Evolutionary conservation across 2,797 vertebrate species (phyloP).

Genomic region (Fistularia commersonii): DNA sequence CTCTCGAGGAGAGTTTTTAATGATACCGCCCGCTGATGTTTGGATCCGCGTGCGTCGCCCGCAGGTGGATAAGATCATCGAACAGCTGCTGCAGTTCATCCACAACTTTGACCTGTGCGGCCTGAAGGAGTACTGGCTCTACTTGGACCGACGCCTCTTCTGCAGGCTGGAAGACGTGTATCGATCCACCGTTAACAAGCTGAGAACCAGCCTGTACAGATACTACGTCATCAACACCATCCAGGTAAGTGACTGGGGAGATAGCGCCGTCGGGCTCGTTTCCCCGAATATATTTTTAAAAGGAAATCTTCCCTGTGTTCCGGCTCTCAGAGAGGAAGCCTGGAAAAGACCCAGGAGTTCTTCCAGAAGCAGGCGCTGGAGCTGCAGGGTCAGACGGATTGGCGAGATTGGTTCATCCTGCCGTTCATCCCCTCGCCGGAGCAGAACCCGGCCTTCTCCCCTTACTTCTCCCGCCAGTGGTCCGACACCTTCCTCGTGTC

Average conservation of each 20-base stretch:
- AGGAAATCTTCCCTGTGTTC: too few relatives aligned
- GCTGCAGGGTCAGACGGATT: conserved; percentile 90
- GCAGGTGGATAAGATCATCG: conserved; percentile 96
- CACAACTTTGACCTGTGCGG: conserved; percentile 85
- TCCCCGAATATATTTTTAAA: too few relatives aligned
- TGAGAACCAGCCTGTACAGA: conserved; percentile 91
- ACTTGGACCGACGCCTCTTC: conserved; percentile 89
- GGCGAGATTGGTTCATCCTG: conserved; percentile 96
- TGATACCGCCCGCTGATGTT: too few relatives aligned
- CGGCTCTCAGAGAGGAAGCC: conserved; percentile 76
- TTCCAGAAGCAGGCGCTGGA: conserved; percentile 89
- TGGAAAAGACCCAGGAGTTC: conserved; percentile 92
- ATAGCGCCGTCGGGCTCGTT: too few relatives aligned
- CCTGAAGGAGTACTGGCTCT: conserved; percentile 91
- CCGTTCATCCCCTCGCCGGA: conserved; percentile 88
- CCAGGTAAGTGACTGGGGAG: too few relatives aligned
- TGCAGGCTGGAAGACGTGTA: conserved; percentile 91
- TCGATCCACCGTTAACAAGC: conserved; percentile 87
- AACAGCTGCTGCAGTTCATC: conserved; percentile 89
- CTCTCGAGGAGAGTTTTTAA: not conserved
- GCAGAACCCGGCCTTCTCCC: conserved; percentile 86
- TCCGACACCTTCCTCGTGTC: conserved; percentile 95
- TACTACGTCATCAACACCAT: conserved; percentile 90
- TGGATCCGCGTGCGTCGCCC: too few relatives aligned
- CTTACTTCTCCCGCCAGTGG: conserved; percentile 96